A percentile compares a stretch with the other conserved stretches of the same genome.
Evolutionary conservation across 1,140 invertebrate species (phyloP).

Genomic region (Zaprionus lachaisei): DNA sequence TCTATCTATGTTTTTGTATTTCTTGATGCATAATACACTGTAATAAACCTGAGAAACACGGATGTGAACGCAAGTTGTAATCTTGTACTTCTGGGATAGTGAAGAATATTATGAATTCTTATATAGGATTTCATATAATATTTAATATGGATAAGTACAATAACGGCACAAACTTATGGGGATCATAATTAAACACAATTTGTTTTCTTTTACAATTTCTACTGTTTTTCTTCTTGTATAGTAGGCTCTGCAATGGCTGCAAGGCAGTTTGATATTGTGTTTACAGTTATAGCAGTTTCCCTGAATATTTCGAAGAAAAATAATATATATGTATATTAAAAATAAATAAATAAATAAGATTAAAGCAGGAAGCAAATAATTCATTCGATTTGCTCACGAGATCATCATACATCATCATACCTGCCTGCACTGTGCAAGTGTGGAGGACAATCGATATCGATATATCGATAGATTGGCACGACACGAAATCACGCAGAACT

Average conservation of each 20-base stretch:
- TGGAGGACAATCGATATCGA: neutral
- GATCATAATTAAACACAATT: too few relatives aligned
- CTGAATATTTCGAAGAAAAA: too few relatives aligned
- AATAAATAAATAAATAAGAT: neutral
- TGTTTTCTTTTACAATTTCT: too few relatives aligned
- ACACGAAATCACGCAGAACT: neutral
- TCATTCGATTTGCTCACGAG: neutral
- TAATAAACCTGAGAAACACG: conserved; percentile 11
- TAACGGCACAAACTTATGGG: too few relatives aligned
- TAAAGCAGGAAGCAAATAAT: neutral
- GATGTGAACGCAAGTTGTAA: neutral
- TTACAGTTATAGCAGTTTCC: too few relatives aligned
- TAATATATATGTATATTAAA: too few relatives aligned
- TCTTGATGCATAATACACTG: conserved; percentile 6
- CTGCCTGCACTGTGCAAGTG: neutral
- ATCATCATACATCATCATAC: neutral
- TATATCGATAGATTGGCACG: neutral
- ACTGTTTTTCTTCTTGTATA: too few relatives aligned
- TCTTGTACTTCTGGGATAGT: neutral
- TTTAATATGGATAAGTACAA: too few relatives aligned
- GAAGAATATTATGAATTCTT: too few relatives aligned
- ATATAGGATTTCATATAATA: too few relatives aligned
- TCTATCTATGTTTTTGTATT: conserved; percentile 23
- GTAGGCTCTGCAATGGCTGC: too few relatives aligned
- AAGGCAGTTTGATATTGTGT: too few relatives aligned